These are phyloP conservation scores for Emydura subglobosa DNA, from an alignment of 2,113 vertebrate genomes.

Conservation along the genomic window DNA sequence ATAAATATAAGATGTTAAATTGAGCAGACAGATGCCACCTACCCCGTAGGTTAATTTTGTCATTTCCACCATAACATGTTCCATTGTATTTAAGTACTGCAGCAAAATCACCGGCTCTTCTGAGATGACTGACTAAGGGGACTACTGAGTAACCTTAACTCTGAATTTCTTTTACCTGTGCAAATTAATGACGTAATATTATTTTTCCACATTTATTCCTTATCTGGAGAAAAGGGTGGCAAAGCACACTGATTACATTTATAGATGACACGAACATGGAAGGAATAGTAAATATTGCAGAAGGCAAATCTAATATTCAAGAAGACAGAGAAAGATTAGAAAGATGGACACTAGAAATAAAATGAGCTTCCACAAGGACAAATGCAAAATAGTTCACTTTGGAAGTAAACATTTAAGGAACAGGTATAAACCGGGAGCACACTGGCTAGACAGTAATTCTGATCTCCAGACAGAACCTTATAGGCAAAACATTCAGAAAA, in stretches of 20 bases:
- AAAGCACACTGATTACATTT: conserved; percentile 5
- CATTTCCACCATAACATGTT: background rate
- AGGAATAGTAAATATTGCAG: conserved; percentile 3
- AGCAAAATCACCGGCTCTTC: background rate
- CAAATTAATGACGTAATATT: background rate
- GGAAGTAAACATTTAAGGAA: conserved; percentile 29
- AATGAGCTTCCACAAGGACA: conserved; percentile 38
- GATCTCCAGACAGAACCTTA: background rate
- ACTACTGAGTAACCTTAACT: background rate
- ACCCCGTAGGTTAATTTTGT: background rate
- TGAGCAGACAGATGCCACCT: background rate
- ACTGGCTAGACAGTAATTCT: background rate
- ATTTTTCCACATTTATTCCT: background rate
- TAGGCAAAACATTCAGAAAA: conserved; percentile 1
- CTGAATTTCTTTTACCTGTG: background rate
- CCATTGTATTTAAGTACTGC: background rate
- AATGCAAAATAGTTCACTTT: background rate
- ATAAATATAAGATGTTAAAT: background rate
- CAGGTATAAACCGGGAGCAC: conserved; percentile 3
- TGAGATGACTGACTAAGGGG: background rate
- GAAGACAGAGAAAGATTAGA: conserved; percentile 12
- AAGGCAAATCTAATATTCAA: background rate
- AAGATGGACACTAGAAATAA: conserved; percentile 24
- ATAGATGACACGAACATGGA: background rate
- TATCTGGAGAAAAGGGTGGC: background rate